These are phyloP conservation scores for Muscicapa striata DNA, from an alignment of 2,797 vertebrate species.

Conservation along the genomic window DNA sequence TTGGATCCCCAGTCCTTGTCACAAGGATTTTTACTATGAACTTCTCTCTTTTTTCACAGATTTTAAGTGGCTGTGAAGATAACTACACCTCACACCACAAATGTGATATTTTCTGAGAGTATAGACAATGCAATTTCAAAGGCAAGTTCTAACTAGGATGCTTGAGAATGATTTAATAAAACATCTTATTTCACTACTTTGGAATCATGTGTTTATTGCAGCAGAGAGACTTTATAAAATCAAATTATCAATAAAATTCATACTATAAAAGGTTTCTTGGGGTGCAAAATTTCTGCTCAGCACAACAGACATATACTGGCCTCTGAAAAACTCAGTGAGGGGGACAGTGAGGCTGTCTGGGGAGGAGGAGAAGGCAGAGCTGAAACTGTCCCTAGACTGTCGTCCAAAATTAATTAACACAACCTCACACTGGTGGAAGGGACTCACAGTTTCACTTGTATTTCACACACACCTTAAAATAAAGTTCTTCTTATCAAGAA, in stretches of 20 bases:
- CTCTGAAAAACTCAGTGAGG: neutral
- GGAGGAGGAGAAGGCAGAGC: neutral
- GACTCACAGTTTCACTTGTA: neutral
- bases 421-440: accelerated
- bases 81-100: neutral
- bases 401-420: neutral
- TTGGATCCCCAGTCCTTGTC: neutral
- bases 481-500: neutral
- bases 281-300: neutral
- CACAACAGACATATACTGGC: neutral
- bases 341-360: neutral
- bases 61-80: neutral
- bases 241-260: neutral
- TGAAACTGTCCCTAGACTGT: neutral
- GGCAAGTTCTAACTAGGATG: neutral
- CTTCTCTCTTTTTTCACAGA: neutral
- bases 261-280: neutral
- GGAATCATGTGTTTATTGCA: neutral
- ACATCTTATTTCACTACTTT: neutral
- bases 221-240: neutral
- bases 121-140: neutral
- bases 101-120: neutral
- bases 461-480: neutral
- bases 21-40: neutral
- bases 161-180: neutral